Evolutionary conservation across 2,888 invertebrate species (phyloP), one percentile per base, ranked within the genome.

Genomic region (Tetranychus truncatus): DNA sequence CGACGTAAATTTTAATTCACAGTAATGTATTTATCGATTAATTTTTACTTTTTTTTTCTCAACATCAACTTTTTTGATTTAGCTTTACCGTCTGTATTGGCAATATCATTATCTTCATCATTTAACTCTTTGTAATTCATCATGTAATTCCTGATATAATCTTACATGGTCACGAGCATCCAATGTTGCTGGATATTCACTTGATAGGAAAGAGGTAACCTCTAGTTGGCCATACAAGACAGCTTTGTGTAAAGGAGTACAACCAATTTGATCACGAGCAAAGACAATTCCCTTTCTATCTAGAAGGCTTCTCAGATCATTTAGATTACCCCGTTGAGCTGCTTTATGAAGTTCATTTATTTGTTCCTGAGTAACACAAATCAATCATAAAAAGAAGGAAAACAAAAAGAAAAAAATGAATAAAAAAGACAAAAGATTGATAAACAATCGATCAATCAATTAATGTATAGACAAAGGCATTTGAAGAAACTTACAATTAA

Each of bases 401-500:
- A 8, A 34, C 11, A 66, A 46, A 15, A 8, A 66, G 20, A 76
- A 6, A 15, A 20, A 67, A n/a, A 73, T 8, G 75, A 20, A 74
- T 2, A 73, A 11, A 72, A 44, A 72, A 18, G 34, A 20, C 34
- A 5, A 69, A 69, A 20, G n/a, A 20, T 69, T 69, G 11, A 21
- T 20, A 20, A 69, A 69, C 34, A 24, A 20, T 21, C 21, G 8
- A 67, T 67, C 21, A 69, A 24, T 9, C 21, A 24, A 11, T 20
- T 9, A 69, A 20, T 11, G 18, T 7, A 66, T 15, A 20, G 66
- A 2, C 11, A 18, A 66, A 66, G 66, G 6, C 6, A 66, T 15
- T 67, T 5, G 18, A n/a, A 9, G 55, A 15, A 55, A 78, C 82
- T 84, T 81, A 88, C 88, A 84, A 91, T 87, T 78, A 90, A 86